phyloP scores from a whole-genome alignment of 2,888 invertebrate species.

The Pristionchus maxplancki region DNA sequence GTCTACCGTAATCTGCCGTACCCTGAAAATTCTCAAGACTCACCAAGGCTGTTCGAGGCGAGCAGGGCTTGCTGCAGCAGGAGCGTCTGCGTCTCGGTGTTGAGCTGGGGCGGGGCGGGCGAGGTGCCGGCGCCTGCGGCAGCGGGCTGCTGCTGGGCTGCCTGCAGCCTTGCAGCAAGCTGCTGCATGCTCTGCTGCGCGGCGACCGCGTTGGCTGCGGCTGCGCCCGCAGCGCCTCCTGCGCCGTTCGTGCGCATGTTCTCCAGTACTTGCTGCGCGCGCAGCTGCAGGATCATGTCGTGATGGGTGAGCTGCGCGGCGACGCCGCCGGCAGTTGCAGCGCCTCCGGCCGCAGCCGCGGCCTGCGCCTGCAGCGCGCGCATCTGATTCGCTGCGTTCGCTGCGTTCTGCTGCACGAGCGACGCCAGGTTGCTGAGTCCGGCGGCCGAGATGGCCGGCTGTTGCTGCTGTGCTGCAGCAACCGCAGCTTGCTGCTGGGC shows the following conservation, averaged over 20 bases:
- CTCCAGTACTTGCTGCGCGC: constrained; percentile 43
- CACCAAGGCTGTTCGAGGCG: constrained; percentile 18
- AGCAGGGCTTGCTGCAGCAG: constrained; percentile 63
- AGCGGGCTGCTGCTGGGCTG: constrained; percentile 27
- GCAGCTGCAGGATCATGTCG: constrained; percentile 34
- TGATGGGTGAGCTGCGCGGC: constrained; percentile 26
- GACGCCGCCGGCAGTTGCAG: background rate
- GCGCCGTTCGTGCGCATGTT: constrained; percentile 49
- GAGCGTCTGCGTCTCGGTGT: constrained; percentile 56
- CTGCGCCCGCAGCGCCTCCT: no score
- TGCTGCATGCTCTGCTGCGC: background rate
- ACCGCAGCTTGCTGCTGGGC: constrained; percentile 53
- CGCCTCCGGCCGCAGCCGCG: background rate
- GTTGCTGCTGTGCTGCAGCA: constrained; percentile 26
- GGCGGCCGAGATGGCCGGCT: background rate
- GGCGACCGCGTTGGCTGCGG: constrained; percentile 44
- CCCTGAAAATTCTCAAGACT: background rate
- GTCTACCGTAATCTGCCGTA: constrained; percentile 40
- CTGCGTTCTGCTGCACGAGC: background rate
- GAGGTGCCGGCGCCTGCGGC: constrained; percentile 39
- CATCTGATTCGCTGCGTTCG: background rate
- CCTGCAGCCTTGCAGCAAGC: constrained; percentile 33
- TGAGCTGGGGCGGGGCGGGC: constrained; percentile 2
- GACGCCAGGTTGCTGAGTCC: background rate
- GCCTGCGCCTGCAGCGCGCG: background rate